Base-by-base conservation (phyloP, 2,888 invertebrate species). In the Corbicula japonica region DNA sequence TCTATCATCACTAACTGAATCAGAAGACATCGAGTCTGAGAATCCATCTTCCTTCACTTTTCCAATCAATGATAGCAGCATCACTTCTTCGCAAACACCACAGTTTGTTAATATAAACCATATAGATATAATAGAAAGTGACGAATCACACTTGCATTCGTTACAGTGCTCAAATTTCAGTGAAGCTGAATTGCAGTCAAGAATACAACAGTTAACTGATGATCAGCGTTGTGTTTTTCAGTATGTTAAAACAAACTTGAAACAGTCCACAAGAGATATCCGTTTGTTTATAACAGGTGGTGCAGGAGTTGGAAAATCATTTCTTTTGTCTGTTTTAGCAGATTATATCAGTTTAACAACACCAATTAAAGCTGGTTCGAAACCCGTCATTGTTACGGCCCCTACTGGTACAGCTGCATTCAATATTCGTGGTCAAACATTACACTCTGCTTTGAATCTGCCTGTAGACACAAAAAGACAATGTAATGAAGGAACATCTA, bases 391-490 rank as follows among this genome's bases (percentile, higher is more conserved):
- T 44, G 23, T 32, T 54, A 54, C 58, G 48, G 52, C 83, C 15
- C 83, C 79, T 5, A 78, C 75, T 46, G 82, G 82, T 15, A 76
- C 74, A 28, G 83, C 83, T 21, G 83, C 83, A 5, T 28, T 44
- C 35, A 48, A 76, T 56, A 73, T 76, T 23, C n/a, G 41, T 48
- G 82, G 82, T 15, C 35, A 28, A 38, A 83, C 82, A 6, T 34
- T 83, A 38, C 79, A 83, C 68, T 74, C 73, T 18, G 30, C 66
- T 5, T 62, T 83, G 18, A 48, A 61, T 32, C 72, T 82, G 28
- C 75, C 76, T n/a, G 73, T 83, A 26, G 58, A 50, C 2, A 62
- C 73, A 44, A 79, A 70, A 34, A 30, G 75, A 21, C 34, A 71
- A 1, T 83, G 79, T 72, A n/a, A n/a, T n/a, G n/a, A n/a, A n/a